Base-by-base conservation (phyloP, 2,797 vertebrate species). In the Xenopus petersii region DNA sequence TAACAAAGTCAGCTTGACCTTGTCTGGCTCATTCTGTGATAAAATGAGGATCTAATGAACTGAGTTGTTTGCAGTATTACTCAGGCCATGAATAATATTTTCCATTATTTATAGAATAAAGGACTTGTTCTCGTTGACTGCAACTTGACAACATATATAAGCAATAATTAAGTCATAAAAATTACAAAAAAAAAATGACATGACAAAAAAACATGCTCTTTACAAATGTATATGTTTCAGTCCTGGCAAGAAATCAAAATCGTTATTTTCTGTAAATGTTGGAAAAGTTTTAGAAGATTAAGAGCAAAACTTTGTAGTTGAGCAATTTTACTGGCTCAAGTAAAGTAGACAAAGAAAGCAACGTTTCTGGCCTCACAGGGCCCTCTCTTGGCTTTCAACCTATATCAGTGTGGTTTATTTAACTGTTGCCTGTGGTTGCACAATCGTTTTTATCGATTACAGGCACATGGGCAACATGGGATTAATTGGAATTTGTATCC, bases 1-100 rank as follows among this genome's bases (percentile, higher is more conserved):
- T 47, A 64, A 64, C 33, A 60, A 60, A 64, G 33, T 64, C 62
- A 64, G 62, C 62, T 63, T 64, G 62, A 64, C 62, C 62, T 33
- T 64, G 16, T 64, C 36, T n/a, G n/a, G 33, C 62, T 36, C 62
- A 12, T 64, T 64, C 36, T 64, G 30, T 47, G 2, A 64, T 46
- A 64, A 64, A 64, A 47, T 64, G 62, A 64, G 33, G 7, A 46
- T 64, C 62, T 46, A 64, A 64, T 64, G 36, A 64, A n/a, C 62
- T 42, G 36, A 2, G 24, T 61, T 63, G 61, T 63, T 63, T 64
- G 62, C 13, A 47, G 62, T 17, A 47, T 64, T n/a, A 64, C 30
- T 46, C 30, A 64, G 46, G 17, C 36, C 15, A 42, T 64, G 13
- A 64, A 64, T 64, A 64, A 46, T 63, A 63, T 63, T 63, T 63